phyloP scores from a whole-genome alignment of 1,140 invertebrate genomes.

The Hydropsyche tenuis region DNA sequence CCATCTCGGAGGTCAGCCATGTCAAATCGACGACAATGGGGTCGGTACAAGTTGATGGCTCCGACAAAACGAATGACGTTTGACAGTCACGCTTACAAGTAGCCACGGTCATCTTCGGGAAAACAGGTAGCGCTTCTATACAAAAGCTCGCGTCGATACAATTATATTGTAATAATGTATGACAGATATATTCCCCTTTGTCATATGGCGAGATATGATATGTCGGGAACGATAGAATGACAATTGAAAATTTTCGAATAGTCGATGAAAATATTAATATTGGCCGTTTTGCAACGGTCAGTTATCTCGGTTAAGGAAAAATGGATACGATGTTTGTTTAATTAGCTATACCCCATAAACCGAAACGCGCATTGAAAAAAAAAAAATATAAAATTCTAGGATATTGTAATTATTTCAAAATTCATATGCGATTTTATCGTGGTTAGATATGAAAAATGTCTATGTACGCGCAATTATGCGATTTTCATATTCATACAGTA shows the following conservation, averaged over 20 bases:
- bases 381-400: background rate
- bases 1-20: conserved; percentile 44
- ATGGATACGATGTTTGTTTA: background rate
- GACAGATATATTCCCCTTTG: conserved; percentile 25
- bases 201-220: conserved; percentile 40
- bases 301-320: background rate
- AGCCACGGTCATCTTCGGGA: conserved; percentile 36
- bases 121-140: conserved; percentile 46
- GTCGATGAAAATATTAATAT: background rate
- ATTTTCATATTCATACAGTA: no score
- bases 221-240: background rate
- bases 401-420: background rate
- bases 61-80: background rate
- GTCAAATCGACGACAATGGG: conserved; percentile 28
- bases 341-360: no score
- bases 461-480: no score
- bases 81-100: conserved; percentile 29
- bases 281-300: background rate
- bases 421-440: background rate
- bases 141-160: conserved; percentile 36
- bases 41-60: conserved; percentile 45
- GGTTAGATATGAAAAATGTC: no score
- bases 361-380: no score
- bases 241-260: background rate
- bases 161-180: conserved; percentile 39